These are phyloP conservation scores for Pelagia noctiluca DNA, from an alignment of 30 jellyfish, hydroid and myxozoan species.

Conservation along the genomic window DNA sequence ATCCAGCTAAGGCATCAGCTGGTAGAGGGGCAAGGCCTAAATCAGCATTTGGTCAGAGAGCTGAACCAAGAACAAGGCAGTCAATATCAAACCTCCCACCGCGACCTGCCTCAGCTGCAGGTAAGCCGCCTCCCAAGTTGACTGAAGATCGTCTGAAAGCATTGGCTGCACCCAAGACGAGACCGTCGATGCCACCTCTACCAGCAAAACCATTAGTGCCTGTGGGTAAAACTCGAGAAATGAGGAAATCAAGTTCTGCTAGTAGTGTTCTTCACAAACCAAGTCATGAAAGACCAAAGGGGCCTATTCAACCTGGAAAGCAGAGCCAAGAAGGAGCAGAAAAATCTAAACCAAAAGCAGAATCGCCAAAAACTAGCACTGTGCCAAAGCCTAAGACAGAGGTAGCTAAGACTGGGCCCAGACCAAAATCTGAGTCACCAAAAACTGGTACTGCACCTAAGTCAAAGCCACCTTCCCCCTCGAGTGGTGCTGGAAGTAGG, in stretches of 20 bases:
- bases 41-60: constrained; percentile 51
- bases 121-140: constrained; percentile 37
- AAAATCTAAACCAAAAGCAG: constrained; percentile 45
- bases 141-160: constrained; percentile 32
- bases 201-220: constrained; percentile 75
- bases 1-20: constrained; percentile 29
- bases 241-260: constrained; percentile 57
- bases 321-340: constrained; percentile 27
- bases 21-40: constrained; percentile 29
- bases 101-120: constrained; percentile 69
- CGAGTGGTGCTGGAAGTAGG: too few species aligned
- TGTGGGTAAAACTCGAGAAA: constrained; percentile 41
- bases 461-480: background rate
- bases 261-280: constrained; percentile 36
- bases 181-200: constrained; percentile 72
- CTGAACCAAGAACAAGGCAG: constrained; percentile 67
- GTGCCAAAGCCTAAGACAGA: constrained; percentile 1
- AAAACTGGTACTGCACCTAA: constrained; percentile 6
- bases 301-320: constrained; percentile 53
- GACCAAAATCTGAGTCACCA: background rate
- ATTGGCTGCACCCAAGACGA: constrained; percentile 16
- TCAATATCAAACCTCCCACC: constrained; percentile 65
- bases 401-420: constrained; percentile 11
- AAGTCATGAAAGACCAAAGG: constrained; percentile 13
- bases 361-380: constrained; percentile 18